Percentiles rank a stretch among this genome's conserved stretches.
phyloP scores from a whole-genome alignment of 1,140 invertebrate genomes.

The Drosophila orena region DNA sequence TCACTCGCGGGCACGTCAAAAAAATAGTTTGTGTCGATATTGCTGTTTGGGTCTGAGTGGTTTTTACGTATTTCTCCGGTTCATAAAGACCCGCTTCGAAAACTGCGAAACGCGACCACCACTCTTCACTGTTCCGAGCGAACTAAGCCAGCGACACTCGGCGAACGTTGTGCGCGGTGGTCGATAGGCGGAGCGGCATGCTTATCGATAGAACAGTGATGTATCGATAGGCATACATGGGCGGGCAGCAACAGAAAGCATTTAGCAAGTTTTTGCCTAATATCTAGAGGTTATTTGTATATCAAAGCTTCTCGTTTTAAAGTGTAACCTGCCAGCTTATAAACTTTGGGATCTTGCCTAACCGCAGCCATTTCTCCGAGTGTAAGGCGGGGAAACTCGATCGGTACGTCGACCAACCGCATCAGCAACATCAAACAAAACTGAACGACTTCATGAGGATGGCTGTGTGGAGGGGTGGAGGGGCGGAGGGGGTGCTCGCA shows the following conservation, averaged over 20 bases:
- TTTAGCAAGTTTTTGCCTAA: too few species aligned
- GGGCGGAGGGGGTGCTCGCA: slow-evolving; percentile 12
- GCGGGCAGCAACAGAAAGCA: too few species aligned
- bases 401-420: slow-evolving; percentile 44
- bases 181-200: too few species aligned
- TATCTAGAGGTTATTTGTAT: too few species aligned
- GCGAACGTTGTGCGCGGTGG: neutral
- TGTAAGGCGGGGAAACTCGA: slow-evolving; percentile 50
- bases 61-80: neutral
- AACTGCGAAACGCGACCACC: neutral
- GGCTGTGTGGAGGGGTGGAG: too few species aligned
- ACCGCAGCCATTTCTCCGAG: neutral
- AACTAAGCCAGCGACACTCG: slow-evolving; percentile 19
- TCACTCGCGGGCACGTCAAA: slow-evolving; percentile 27
- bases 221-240: too few species aligned
- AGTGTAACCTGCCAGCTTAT: too few species aligned
- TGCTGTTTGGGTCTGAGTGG: neutral
- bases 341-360: too few species aligned
- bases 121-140: slow-evolving; percentile 1
- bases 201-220: too few species aligned
- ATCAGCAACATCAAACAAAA: slow-evolving; percentile 49
- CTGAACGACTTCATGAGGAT: slow-evolving; percentile 6
- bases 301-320: too few species aligned
- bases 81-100: neutral
- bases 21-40: neutral